Evolutionary conservation across 1,140 invertebrate species (phyloP), one percentile per base, ranked within the genome.

Genomic region (Drosophila malerkotliana): DNA sequence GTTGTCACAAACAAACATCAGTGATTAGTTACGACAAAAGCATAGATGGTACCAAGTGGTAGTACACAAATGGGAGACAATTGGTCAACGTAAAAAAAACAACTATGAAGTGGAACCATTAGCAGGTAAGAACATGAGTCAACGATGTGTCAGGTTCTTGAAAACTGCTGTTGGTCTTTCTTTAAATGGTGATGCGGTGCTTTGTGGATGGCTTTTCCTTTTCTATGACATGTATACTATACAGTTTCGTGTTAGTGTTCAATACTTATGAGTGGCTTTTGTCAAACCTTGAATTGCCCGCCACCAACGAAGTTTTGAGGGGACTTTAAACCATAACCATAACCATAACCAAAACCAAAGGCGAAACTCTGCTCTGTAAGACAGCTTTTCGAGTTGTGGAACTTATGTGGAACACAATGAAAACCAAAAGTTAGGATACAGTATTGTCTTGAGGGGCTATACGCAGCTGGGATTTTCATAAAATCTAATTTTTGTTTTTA

Each of bases 271-370:
- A 58, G 53, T 77, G 78, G 78, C 67, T 79, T 75, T 66, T 79
- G 60, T 77, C 67, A 89, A 87, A 87, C 79, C 79, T 89, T 89
- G 61, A 89, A 88, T 87, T 88, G 79, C 83, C 83, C 79, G 83
- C 83, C 83, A 87, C 83, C 79, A 88, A 66, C 47, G 55, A 47
- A 45, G 53, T 34, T 60, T 66, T 32, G 21, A 51, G 44, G 66
- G 58, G 7, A 72, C 41, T 41, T 61, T 9, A 49, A 74, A 47
- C 44, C 44, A 47, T 21, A 47, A 73, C 47, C 21, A 21, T 21
- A 60, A 18, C 48, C 26, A 18, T 28, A 57, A 37, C 39, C 48
- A 61, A 45, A 62, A 54, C 28, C 44, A 39, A 48, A 34, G 32
- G 8, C 15, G 15, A 62, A 67, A 67, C 15, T 28, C 28, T 56